phyloP scores from a whole-genome alignment of 2,113 vertebrate genomes.

The Halcyon malimbica region DNA sequence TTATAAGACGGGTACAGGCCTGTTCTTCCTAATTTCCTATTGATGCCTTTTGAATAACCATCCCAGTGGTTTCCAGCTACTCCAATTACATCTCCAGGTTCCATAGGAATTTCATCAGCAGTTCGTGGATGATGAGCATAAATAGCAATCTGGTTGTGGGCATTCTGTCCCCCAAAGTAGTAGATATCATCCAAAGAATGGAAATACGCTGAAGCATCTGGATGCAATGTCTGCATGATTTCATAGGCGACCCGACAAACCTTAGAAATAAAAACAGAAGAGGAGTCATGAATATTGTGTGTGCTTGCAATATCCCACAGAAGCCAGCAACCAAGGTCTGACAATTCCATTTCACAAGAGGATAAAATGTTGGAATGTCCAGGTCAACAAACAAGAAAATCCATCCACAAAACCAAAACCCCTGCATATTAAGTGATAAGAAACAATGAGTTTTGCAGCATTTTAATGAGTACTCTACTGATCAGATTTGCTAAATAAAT shows the following conservation, averaged over 20 bases:
- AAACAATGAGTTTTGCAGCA: neutral
- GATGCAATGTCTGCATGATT: conserved; percentile 98
- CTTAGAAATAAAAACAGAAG: conserved; percentile 69
- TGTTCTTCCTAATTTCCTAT: conserved; percentile 94
- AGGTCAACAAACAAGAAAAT: neutral
- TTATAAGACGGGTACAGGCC: conserved; percentile 98
- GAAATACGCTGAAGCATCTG: conserved; percentile 94
- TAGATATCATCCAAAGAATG: conserved; percentile 98
- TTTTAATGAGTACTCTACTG: neutral
- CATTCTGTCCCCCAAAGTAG: conserved; percentile 98
- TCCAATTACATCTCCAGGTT: conserved; percentile 94
- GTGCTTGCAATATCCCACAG: neutral
- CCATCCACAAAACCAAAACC: rapidly evolving
- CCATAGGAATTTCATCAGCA: conserved; percentile 93
- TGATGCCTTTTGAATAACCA: conserved; percentile 97
- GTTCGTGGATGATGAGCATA: conserved; percentile 91
- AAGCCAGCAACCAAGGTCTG: neutral
- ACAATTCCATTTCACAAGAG: neutral
- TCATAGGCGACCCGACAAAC: conserved; percentile 98
- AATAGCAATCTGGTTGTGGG: conserved; percentile 96
- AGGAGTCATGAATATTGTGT: neutral
- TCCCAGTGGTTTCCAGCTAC: conserved; percentile 99
- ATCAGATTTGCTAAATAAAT: neutral
- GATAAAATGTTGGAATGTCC: neutral
- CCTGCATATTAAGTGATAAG: neutral